Conservation (phyloP, 2,113 vertebrate genomes). For the Mustela nigripes region DNA sequence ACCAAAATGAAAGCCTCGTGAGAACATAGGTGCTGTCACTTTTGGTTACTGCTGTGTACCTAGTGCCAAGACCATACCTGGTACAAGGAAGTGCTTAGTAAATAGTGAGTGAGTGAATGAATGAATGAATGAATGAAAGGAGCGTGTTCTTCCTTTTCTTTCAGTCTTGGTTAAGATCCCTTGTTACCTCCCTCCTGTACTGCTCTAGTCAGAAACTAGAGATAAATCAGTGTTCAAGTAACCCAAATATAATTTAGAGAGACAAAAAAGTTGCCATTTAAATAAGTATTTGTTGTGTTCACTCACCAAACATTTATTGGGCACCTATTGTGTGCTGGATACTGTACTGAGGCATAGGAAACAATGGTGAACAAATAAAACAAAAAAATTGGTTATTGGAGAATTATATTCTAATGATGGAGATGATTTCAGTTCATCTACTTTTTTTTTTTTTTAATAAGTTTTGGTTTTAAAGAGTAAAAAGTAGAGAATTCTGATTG, state of each 20-base stretch:
- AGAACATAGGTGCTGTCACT: not conserved
- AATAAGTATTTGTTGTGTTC: constrained; percentile 18
- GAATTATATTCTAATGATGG: not conserved
- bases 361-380: not conserved
- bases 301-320: constrained; percentile 29
- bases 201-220: not conserved
- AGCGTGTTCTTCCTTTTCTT: not conserved
- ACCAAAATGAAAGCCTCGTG: not conserved
- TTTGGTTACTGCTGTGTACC: not conserved
- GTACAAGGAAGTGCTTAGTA: not conserved
- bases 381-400: not conserved
- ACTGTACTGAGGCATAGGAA: not conserved
- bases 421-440: not conserved
- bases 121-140: not conserved
- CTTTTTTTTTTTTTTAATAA: not conserved
- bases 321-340: not conserved
- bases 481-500: constrained; percentile 6
- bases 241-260: not conserved
- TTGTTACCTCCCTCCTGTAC: not conserved
- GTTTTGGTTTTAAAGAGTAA: not conserved
- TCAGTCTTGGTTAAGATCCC: not conserved
- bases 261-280: not conserved
- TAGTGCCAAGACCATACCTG: not conserved
- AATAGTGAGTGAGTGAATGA: not conserved
- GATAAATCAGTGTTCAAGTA: not conserved